phyloP scores from a whole-genome alignment of 2,797 vertebrate genomes.

The Paguma larvata region DNA sequence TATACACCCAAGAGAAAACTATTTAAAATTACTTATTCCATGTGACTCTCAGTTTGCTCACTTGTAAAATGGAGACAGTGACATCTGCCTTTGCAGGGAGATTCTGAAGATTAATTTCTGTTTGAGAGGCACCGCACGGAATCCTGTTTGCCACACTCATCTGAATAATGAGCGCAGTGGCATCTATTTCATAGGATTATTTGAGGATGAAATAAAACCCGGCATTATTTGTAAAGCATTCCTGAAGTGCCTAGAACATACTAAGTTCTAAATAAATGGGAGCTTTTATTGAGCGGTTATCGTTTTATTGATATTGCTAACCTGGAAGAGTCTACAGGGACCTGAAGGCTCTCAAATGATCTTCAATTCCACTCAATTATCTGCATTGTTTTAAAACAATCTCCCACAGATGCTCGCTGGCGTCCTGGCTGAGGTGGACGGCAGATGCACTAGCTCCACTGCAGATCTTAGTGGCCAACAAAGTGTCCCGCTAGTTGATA shows the following conservation, averaged over 20 bases:
- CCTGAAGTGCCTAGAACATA: not conserved
- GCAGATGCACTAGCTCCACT: not conserved
- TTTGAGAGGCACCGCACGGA: not conserved
- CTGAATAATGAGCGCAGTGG: not conserved
- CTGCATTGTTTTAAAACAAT: not conserved
- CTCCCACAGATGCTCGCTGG: not conserved
- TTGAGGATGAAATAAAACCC: not conserved
- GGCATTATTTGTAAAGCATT: not conserved
- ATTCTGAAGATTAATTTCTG: not conserved
- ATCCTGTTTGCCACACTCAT: not conserved
- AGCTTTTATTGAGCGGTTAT: not conserved
- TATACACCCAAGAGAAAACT: not conserved
- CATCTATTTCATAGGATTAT: not conserved
- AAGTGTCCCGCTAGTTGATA: not conserved
- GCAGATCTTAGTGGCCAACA: not conserved
- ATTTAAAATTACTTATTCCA: not conserved
- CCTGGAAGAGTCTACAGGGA: not conserved
- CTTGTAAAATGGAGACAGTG: not conserved
- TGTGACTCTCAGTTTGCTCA: not conserved
- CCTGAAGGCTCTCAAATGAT: not conserved
- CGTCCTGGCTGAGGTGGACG: not conserved
- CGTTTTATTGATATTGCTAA: not conserved
- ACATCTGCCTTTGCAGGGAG: not conserved
- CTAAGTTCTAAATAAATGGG: not conserved
- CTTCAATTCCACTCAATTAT: not conserved